Conservation (phyloP, 2,888 invertebrate genomes). For the Scaptomyza cyrtandrae region DNA sequence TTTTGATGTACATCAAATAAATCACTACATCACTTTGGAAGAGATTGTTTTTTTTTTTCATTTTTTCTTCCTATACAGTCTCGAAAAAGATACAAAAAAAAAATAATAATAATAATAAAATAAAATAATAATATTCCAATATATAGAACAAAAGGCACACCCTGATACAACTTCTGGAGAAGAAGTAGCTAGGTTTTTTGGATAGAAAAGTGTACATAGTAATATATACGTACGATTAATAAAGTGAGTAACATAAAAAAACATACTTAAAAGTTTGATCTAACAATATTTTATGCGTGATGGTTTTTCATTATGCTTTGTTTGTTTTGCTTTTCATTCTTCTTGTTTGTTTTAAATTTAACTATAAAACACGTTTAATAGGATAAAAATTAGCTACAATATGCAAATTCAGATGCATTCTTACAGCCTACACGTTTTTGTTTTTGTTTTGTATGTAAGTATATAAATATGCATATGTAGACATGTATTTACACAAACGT, state of each 20-base stretch:
- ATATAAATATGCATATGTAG: conserved; percentile 24
- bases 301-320: conserved; percentile 12
- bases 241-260: conserved; percentile 48
- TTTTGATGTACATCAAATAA: conserved; percentile 56
- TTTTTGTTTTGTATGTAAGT: conserved; percentile 1
- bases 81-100: conserved; percentile 38
- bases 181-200: conserved; percentile 3
- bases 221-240: conserved; percentile 32
- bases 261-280: conserved; percentile 53
- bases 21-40: conserved; percentile 53
- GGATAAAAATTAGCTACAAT: conserved; percentile 72
- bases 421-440: conserved; percentile 36
- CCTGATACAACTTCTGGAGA: conserved; percentile 22
- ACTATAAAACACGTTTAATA: conserved; percentile 67
- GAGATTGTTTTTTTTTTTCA: conserved; percentile 37
- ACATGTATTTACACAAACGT: conserved; percentile 13
- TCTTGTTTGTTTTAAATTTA: conserved; percentile 38
- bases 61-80: conserved; percentile 47
- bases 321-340: conserved; percentile 13
- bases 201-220: conserved; percentile 45
- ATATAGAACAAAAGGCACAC: conserved; percentile 57
- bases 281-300: conserved; percentile 54
- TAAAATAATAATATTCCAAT: conserved; percentile 12
- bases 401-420: conserved; percentile 47
- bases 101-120: conserved; percentile 7